phyloP scores from a whole-genome alignment of 37 sponge, comb jelly and placozoan species.

The Crambe crambe region DNA sequence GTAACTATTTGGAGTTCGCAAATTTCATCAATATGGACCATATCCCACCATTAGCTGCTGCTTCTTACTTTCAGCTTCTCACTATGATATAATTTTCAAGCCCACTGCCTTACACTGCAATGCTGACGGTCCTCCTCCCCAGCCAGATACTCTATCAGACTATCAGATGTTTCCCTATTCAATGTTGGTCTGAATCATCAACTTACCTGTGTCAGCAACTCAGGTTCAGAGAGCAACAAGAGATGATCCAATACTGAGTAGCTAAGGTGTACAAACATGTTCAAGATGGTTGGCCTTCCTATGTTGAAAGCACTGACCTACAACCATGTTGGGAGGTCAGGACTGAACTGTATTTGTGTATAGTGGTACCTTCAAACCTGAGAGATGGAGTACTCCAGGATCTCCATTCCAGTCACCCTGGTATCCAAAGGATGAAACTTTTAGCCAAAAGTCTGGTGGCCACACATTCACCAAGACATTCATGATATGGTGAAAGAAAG shows the following conservation, averaged over 20 bases:
- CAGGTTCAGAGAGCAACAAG: neutral
- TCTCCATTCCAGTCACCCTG: slow-evolving; percentile 18
- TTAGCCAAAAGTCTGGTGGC: slow-evolving; percentile 49
- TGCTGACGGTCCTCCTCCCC: slow-evolving; percentile 13
- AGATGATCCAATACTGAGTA: slow-evolving; percentile 41
- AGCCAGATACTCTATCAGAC: neutral
- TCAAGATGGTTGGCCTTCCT: slow-evolving; percentile 9
- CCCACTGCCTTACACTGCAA: slow-evolving; percentile 1
- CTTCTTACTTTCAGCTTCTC: slow-evolving; percentile 23
- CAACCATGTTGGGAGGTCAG: neutral
- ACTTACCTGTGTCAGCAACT: neutral
- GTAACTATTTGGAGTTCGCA: slow-evolving; percentile 29
- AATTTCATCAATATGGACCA: slow-evolving; percentile 23
- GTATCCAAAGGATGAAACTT: slow-evolving; percentile 27
- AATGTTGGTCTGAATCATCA: neutral
- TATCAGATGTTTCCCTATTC: neutral
- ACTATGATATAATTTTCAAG: slow-evolving; percentile 14
- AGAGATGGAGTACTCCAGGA: slow-evolving; percentile 4
- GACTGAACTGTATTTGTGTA: slow-evolving; percentile 12
- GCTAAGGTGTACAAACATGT: slow-evolving; percentile 34
- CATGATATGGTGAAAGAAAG: neutral
- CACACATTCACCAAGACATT: slow-evolving; percentile 18
- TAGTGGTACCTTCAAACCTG: neutral
- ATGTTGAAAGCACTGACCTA: slow-evolving; percentile 13
- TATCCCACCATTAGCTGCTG: slow-evolving; percentile 29